Conservation (phyloP, 1,140 invertebrate species). For the Brachionus sp. region DNA sequence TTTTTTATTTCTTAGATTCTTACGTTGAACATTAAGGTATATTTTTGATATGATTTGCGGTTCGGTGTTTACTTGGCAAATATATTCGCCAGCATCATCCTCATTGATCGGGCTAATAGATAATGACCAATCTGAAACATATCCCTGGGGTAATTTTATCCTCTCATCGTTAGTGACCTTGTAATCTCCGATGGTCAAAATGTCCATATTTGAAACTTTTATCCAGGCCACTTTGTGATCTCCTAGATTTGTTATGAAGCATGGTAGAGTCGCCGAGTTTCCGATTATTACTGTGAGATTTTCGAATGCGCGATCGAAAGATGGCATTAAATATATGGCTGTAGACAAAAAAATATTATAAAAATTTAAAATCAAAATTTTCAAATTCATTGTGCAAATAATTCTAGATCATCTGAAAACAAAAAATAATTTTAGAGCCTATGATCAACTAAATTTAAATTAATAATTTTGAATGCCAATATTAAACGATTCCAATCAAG, state of each 20-base stretch:
- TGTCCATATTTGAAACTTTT: constrained; percentile 43
- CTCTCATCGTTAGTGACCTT: constrained; percentile 40
- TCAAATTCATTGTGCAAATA: constrained; percentile 11
- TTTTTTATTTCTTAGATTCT: neutral
- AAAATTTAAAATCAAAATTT: neutral
- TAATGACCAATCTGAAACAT: constrained; percentile 43
- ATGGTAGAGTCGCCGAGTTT: constrained; percentile 81
- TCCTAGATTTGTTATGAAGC: constrained; percentile 83
- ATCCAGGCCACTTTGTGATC: constrained; percentile 67
- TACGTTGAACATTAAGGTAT: constrained; percentile 38
- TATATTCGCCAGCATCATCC: constrained; percentile 41
- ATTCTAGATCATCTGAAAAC: neutral
- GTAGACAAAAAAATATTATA: neutral
- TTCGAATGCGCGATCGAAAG: constrained; percentile 79
- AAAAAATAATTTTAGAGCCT: neutral
- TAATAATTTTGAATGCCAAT: neutral
- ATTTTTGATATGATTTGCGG: constrained; percentile 26
- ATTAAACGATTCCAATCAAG: neutral
- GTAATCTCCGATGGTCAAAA: constrained; percentile 40
- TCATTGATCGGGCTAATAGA: constrained; percentile 27
- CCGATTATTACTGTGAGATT: constrained; percentile 87
- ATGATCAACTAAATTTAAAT: neutral
- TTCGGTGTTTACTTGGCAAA: constrained; percentile 43
- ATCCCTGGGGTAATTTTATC: constrained; percentile 8
- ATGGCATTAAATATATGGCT: constrained; percentile 37